Evolutionary conservation across 1,140 invertebrate species (phyloP).

Genomic region (Rhagoletis pomonella): DNA sequence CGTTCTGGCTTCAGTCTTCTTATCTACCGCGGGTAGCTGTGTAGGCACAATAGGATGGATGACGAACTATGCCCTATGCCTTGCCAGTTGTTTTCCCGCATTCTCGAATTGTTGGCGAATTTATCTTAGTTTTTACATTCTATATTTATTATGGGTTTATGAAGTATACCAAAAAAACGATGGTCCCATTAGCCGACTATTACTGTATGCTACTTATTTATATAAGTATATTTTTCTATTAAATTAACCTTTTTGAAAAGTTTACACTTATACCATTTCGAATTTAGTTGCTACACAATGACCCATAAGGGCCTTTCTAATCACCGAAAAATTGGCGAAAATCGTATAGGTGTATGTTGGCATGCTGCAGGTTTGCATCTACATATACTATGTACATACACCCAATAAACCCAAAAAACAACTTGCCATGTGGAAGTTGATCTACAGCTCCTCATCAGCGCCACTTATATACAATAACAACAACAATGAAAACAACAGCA

Average conservation of each 20-base stretch:
- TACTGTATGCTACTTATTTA: too few species aligned
- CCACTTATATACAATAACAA: constrained; percentile 39
- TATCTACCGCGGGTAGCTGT: too few species aligned
- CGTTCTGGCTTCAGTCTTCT: too few species aligned
- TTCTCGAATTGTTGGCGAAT: too few species aligned
- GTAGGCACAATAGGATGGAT: too few species aligned
- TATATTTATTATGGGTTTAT: too few species aligned
- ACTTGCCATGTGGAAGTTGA: constrained; percentile 9
- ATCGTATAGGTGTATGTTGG: not conserved
- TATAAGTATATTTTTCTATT: too few species aligned
- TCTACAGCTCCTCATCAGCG: constrained; percentile 9
- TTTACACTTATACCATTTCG: not conserved
- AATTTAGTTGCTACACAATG: not conserved
- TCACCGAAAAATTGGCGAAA: constrained; percentile 32
- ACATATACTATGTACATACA: not conserved
- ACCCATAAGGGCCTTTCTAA: not conserved
- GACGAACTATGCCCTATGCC: too few species aligned
- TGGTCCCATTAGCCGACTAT: too few species aligned
- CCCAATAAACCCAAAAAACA: not conserved
- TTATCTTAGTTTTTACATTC: too few species aligned
- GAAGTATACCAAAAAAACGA: too few species aligned
- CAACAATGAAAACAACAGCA: not conserved
- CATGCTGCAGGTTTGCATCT: not conserved
- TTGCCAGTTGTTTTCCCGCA: too few species aligned
- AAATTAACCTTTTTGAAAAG: constrained; percentile 22